A percentile compares a stretch with the other conserved stretches of the same genome.
phyloP scores from a whole-genome alignment of 2,888 invertebrate species.

The Disparrhopalites patrizii region DNA sequence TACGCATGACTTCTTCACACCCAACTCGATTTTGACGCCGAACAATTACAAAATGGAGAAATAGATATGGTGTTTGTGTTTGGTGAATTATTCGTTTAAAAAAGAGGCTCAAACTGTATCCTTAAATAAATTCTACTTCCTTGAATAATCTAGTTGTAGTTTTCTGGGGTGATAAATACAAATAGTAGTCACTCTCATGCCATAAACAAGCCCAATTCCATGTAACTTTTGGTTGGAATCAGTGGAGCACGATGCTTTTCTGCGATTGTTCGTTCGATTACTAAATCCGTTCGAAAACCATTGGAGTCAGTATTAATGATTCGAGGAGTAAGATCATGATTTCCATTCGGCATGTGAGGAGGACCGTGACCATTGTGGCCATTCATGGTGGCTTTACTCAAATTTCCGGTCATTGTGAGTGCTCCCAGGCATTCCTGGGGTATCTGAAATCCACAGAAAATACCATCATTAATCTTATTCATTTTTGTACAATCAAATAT shows the following conservation, averaged over 20 bases:
- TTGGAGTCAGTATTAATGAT: conserved; percentile 23
- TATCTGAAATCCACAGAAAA: conserved; percentile 33
- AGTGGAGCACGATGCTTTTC: conserved; percentile 36
- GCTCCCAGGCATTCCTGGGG: conserved; percentile 37
- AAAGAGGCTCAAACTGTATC: no score
- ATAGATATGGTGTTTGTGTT: no score
- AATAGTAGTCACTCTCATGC: conserved; percentile 25
- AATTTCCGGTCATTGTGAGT: conserved; percentile 27
- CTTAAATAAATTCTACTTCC: no score
- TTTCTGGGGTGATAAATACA: not conserved
- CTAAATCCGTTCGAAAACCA: conserved; percentile 33
- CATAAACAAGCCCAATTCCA: conserved; percentile 43
- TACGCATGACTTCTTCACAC: no score
- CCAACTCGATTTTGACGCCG: no score
- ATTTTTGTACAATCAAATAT: no score
- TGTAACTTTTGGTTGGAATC: conserved; percentile 34
- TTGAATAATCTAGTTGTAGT: not conserved
- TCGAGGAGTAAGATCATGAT: conserved; percentile 29
- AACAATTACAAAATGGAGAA: no score
- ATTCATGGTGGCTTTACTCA: conserved; percentile 13
- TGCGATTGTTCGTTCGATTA: conserved; percentile 29
- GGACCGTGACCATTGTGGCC: conserved; percentile 22
- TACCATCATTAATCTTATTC: no score
- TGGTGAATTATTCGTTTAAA: no score
- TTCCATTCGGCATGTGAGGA: conserved; percentile 17